A percentile compares a stretch with the other conserved stretches of the same genome.
Conservation (phyloP, 2,888 invertebrate species). For the Macaria notata region DNA sequence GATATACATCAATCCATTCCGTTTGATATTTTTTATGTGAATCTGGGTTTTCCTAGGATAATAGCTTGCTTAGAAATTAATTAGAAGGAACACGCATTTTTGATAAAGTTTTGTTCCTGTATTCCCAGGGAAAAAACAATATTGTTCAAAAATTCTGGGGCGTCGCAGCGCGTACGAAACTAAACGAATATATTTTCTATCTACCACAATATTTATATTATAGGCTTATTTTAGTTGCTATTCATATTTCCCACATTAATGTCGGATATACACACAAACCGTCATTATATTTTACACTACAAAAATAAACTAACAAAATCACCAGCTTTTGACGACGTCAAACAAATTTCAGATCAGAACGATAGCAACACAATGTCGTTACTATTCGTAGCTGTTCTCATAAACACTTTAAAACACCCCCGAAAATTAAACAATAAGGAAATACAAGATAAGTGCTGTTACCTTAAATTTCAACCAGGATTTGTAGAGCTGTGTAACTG, state of each 20-base stretch:
- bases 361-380: conserved; percentile 17
- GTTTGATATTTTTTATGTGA: neutral
- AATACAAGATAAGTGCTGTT: conserved; percentile 54
- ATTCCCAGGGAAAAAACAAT: too few species aligned
- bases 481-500: conserved; percentile 1
- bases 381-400: conserved; percentile 42
- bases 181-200: too few species aligned
- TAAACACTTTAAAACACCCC: conserved; percentile 52
- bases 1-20: neutral
- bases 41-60: neutral
- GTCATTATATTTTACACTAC: too few species aligned
- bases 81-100: neutral
- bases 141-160: too few species aligned
- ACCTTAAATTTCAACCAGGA: conserved; percentile 38
- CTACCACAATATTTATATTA: too few species aligned
- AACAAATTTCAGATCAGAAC: conserved; percentile 11
- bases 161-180: too few species aligned
- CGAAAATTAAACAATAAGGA: conserved; percentile 60
- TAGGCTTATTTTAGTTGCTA: too few species aligned
- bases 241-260: too few species aligned
- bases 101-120: neutral
- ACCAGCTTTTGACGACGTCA: neutral
- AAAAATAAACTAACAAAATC: too few species aligned
- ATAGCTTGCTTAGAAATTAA: neutral
- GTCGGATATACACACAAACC: too few species aligned